phyloP scores from a whole-genome alignment of 2,113 vertebrate species.

The Hydrochoerus hydrochaeris region DNA sequence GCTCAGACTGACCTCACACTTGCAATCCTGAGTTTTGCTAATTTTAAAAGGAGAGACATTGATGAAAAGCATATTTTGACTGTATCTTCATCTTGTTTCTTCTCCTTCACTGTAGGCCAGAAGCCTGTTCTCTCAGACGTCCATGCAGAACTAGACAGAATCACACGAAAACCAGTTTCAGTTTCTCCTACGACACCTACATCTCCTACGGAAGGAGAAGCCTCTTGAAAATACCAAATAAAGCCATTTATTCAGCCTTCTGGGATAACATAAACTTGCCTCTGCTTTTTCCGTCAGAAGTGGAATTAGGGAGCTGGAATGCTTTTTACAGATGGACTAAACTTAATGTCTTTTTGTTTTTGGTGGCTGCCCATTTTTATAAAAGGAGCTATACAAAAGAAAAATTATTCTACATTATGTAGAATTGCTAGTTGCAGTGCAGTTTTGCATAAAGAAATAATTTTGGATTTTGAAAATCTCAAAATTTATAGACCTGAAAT shows the following conservation, averaged over 20 bases:
- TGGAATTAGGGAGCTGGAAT: constrained; percentile 87
- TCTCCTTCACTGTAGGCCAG: constrained; percentile 88
- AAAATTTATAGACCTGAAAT: constrained; percentile 81
- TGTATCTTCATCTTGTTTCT: constrained; percentile 9
- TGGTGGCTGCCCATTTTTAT: constrained; percentile 82
- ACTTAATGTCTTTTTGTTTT: constrained; percentile 75
- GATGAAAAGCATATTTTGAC: not conserved
- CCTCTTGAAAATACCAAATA: constrained; percentile 95
- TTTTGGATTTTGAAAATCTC: constrained; percentile 84
- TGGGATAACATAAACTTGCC: constrained; percentile 86
- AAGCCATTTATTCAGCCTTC: constrained; percentile 85
- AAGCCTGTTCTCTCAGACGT: constrained; percentile 97
- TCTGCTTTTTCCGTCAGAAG: constrained; percentile 89
- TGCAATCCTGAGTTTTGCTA: not conserved
- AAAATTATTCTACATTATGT: constrained; percentile 74
- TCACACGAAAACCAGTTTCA: constrained; percentile 94
- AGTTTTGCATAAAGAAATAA: constrained; percentile 81
- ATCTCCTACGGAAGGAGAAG: constrained; percentile 93
- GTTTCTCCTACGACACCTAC: constrained; percentile 91
- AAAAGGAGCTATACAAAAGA: constrained; percentile 83
- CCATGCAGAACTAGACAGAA: constrained; percentile 98
- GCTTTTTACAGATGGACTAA: constrained; percentile 81
- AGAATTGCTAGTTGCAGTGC: constrained; percentile 81
- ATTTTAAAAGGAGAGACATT: not conserved
- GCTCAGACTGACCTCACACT: not conserved